phyloP scores from a whole-genome alignment of 2,113 vertebrate genomes.

The Caranx melampygus region DNA sequence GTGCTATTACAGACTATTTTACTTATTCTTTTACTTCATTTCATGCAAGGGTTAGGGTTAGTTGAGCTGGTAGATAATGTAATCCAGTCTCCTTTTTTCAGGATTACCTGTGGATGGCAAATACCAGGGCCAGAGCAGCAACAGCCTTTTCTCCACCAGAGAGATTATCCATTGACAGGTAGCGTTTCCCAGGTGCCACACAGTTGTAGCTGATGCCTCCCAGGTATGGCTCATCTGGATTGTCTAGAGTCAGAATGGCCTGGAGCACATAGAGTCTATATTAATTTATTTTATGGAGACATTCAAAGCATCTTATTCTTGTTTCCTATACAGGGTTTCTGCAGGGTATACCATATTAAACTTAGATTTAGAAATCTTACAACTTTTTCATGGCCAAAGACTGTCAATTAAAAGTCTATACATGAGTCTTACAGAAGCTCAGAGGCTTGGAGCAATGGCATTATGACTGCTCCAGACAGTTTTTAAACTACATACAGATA shows the following conservation, averaged over 20 bases:
- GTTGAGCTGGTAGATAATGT: neutral
- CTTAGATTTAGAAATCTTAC: neutral
- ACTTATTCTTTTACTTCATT: neutral
- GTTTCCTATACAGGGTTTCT: neutral
- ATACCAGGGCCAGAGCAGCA: slow-evolving; percentile 92
- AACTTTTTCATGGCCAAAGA: neutral
- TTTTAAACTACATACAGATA: neutral
- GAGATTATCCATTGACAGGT: slow-evolving; percentile 96
- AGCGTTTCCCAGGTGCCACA: slow-evolving; percentile 93
- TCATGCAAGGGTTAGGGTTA: neutral
- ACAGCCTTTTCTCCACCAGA: slow-evolving; percentile 96
- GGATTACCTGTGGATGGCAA: slow-evolving; percentile 93
- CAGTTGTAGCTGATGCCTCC: slow-evolving; percentile 94
- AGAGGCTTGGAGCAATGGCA: no score
- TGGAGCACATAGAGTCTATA: slow-evolving; percentile 55
- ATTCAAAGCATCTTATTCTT: neutral
- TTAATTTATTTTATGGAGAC: neutral
- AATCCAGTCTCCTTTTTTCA: neutral
- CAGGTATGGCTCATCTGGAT: slow-evolving; percentile 94
- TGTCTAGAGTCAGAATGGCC: slow-evolving; percentile 94
- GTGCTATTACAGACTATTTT: neutral
- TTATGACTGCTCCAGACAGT: no score
- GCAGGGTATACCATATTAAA: no score
- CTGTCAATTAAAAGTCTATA: no score
- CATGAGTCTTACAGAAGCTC: neutral